Base-by-base conservation (phyloP, 1,140 invertebrate genomes). In the Campoletis sonorensis region DNA sequence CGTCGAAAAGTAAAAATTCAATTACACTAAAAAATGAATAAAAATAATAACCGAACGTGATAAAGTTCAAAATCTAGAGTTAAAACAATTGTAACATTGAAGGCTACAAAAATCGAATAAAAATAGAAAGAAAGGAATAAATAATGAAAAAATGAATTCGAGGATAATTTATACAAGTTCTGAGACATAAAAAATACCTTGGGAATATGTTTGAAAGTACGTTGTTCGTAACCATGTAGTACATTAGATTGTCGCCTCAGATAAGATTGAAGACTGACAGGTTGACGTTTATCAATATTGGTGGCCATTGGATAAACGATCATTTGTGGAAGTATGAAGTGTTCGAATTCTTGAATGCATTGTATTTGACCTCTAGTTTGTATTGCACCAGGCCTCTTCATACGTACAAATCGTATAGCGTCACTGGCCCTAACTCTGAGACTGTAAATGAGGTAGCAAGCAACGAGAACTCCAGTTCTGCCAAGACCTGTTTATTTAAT, bases 391-490 rank as follows among this genome's bases (percentile, higher is more conserved):
- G 96, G 95, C 70, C 97, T 92, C 90, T 96, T 96, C 84, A 94
- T 93, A 76, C 97, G 91, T n/a, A 98, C 96, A 86, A 96, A 95
- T 71, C 95, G 93, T 80, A 98, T 97, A 1, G 96, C 96, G 82
- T 97, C 96, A 86, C 96, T 95, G 1, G 96, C 95, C 51, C 94
- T 91, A 27, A 97, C 94, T 83, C 96, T 92, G 83, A 96, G 93
- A 37, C 94, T 94, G 90, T 96, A 97, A 16, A 98, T 95, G 15
- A 98, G 93, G 91, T 97, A 98, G 90, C 96, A 97, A 0, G 96
- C 96, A 83, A 98, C 97, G 18, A 98, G 91, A 5, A 98, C 96
- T 2, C 97, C 97, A 5, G 97, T 98, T 85, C 97, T 92, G 2
- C 97, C 97, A 68, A 97, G 90, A 84, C 96, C 95, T 96, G 89